phyloP scores from a whole-genome alignment of 2,113 vertebrate species.

The Clarias batrachus region DNA sequence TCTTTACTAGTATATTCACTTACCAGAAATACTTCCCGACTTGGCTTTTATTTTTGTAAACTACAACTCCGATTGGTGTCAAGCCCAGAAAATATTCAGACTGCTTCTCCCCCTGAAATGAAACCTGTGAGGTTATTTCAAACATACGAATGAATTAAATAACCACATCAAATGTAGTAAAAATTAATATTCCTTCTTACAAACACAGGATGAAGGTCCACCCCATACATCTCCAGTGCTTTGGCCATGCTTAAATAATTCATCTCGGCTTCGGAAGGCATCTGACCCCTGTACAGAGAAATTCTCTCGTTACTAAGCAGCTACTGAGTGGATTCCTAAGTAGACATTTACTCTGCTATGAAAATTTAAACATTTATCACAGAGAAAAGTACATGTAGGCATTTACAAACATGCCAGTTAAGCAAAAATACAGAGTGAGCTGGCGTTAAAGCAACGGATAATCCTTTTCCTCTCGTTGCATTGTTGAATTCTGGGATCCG shows the following conservation, averaged over 20 bases:
- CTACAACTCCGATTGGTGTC: constrained; percentile 84
- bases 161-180: not conserved
- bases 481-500: not conserved
- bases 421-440: not conserved
- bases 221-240: constrained; percentile 90
- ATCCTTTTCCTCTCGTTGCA: not conserved
- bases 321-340: not conserved
- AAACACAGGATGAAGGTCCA: constrained; percentile 87
- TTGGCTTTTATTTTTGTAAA: constrained; percentile 90
- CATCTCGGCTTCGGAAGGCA: constrained; percentile 80
- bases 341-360: not conserved
- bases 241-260: constrained; percentile 84
- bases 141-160: not conserved
- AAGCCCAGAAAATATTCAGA: constrained; percentile 90
- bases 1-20: constrained; percentile 57
- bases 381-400: not conserved
- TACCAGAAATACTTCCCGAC: constrained; percentile 95
- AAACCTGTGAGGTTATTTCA: constrained; percentile 17
- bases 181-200: constrained; percentile 71
- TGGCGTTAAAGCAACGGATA: not conserved
- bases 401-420: not conserved
- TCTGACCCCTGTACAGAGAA: constrained; percentile 76
- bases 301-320: constrained; percentile 19
- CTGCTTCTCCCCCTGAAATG: constrained; percentile 84
- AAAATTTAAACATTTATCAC: not conserved